Evolutionary conservation across 2,113 vertebrate species (phyloP), one percentile per base, ranked within the genome.

Genomic region (Albula goreensis): DNA sequence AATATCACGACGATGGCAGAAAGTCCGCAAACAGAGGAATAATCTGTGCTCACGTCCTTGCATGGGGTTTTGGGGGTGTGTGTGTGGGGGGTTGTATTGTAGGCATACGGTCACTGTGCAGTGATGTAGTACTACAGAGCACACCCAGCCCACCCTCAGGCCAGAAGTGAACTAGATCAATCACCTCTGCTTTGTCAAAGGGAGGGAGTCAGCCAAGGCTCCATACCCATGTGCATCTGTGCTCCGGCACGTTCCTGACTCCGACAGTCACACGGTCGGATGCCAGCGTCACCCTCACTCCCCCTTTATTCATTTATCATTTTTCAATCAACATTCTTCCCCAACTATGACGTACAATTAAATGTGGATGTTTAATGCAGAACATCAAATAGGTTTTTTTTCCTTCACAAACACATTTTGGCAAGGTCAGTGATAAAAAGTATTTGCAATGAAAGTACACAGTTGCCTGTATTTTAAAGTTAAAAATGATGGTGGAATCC

Each of bases 151-250:
- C 57, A 41, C 50, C 82, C 82, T 48, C 31, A 50, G 82, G 82
- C 25, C 41, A 19, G 7, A 57, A 5, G 22, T 82, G 81, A 56
- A 83, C 82, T 63, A 50, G 31, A 83, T 83, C 82, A 60, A 63
- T 83, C 82, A 83, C n/a, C 82, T 83, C 82, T 7, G 82, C 82
- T 83, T 11, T 48, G 17, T 83, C 56, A 83, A 60, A 63, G 0
- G 8, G 6, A 19, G 41, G 19, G 50, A 81, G 53, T 12, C 50
- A 13, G 50, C 50, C 80, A 81, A 8, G 50, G 49, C 50, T 81
- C n/a, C n/a, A n/a, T 52, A 22, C 53, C 50, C 17, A 7, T 81
- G 15, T 53, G 80, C 53, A 15, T 81, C 50, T 52, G 19, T 9
- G 51, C 80, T 52, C 17, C 2, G 50, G 80, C 22, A 10, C 9